Base-by-base conservation (phyloP, 2,888 invertebrate species). In the Nomada ruficornis region DNA sequence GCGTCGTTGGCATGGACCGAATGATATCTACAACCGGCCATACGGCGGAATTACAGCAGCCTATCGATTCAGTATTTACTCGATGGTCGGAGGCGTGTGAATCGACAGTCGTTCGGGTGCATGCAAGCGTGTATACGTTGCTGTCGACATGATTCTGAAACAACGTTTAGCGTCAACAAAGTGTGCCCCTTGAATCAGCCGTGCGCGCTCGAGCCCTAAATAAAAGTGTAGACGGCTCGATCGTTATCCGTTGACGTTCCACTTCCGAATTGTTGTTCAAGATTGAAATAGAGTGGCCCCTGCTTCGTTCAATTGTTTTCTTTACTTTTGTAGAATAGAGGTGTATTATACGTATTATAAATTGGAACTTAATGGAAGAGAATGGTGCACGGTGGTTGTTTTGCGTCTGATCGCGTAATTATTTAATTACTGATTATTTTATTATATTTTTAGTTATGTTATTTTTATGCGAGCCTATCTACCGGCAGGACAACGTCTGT, bases 151-250 rank as follows among this genome's bases (percentile, higher is more conserved):
- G 60, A 75, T 82, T 71, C 80, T 74, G 77, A 80, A 86, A 86
- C 86, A 87, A 77, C 79, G 72, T 86, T 87, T 76, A 80, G 55
- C 72, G 59, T 77, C 75, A 74, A 79, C 64, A 74, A 79, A 81
- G 77, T 71, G 64, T 59, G 44, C 15, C 57, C 54, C 23, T 59
- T 50, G 73, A 68, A 65, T 57, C 63, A 60, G 44, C 15, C 42
- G 62, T 47, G 72, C 74, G 75, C 74, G 77, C 60, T 50, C 70
- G 65, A 23, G 15, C 55, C 36, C 55, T 74, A 7, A 36, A 72
- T 69, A 86, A 86, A 86, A 86, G 74, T 86, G 81, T 86, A 65
- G 71, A 44, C 15, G 52, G 65, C 71, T 44, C 47, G 76, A 78
- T 65, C 86, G 81, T 72, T 78, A 60, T 77, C 44, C 54, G 44